Percentiles rank a stretch among this genome's conserved stretches.
Conservation (phyloP, 2,888 invertebrate species). For the Smittia sp. region DNA sequence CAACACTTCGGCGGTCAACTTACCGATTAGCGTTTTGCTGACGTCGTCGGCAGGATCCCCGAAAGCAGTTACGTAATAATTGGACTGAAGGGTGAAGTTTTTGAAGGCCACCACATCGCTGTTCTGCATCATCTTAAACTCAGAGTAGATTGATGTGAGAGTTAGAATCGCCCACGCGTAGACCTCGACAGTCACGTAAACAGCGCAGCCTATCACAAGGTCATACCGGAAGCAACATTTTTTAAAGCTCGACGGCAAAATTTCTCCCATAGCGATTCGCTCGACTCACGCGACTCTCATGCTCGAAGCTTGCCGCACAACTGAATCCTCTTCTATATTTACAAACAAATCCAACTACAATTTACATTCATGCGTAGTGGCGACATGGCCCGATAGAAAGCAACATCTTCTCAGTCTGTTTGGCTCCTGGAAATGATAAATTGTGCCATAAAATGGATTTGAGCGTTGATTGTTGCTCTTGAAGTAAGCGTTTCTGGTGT, state of each 20-base stretch:
- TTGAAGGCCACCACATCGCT: not conserved
- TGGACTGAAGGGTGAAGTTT: not conserved
- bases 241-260: not conserved
- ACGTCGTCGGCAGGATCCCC: not conserved
- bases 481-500: too few relatives aligned
- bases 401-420: too few relatives aligned
- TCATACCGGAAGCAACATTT: slow-evolving; percentile 20
- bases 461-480: too few relatives aligned
- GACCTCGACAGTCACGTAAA: slow-evolving; percentile 12
- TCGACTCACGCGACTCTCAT: not conserved
- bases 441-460: too few relatives aligned
- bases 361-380: slow-evolving; percentile 11
- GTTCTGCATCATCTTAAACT: slow-evolving; percentile 7
- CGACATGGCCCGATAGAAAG: not conserved
- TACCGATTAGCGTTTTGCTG: not conserved
- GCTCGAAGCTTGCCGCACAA: not conserved
- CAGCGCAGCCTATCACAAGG: not conserved
- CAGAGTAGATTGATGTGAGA: not conserved
- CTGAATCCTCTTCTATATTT: slow-evolving; percentile 12
- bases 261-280: not conserved
- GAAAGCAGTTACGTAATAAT: slow-evolving; percentile 11
- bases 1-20: not conserved
- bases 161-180: not conserved
- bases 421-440: too few relatives aligned
- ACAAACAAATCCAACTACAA: slow-evolving; percentile 15